These are phyloP conservation scores for Panagrolaimus sp. DNA, from an alignment of 1,140 invertebrate genomes.

Conservation along the genomic window DNA sequence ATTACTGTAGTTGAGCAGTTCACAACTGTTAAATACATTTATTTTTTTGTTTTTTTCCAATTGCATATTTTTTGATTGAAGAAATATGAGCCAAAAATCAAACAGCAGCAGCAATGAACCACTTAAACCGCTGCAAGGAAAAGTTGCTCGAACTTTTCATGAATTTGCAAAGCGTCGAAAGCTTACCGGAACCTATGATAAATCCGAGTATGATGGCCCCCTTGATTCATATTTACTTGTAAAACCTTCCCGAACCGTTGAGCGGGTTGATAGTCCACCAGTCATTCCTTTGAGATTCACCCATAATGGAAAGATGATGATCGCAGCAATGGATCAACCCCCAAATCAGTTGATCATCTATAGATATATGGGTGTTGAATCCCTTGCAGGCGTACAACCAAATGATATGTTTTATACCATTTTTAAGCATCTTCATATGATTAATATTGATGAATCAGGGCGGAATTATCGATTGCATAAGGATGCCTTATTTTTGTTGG, in stretches of 20 bases:
- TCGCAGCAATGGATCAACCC: slow-evolving; percentile 1
- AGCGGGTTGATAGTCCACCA: background rate
- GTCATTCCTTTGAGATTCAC: background rate
- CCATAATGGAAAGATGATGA: background rate
- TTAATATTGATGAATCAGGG: background rate
- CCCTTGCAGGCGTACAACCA: no score
- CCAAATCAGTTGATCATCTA: background rate
- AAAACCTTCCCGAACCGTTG: background rate
- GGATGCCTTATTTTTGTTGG: background rate
- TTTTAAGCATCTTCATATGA: no score
- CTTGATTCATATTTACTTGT: background rate
- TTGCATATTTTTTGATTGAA: no score
- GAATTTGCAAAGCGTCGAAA: background rate
- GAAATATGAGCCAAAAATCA: no score
- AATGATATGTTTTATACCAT: no score
- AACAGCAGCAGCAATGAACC: no score
- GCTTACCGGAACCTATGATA: background rate
- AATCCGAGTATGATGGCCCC: background rate
- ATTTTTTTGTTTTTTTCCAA: no score
- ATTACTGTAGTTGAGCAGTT: no score
- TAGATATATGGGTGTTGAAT: background rate
- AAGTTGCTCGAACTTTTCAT: no score
- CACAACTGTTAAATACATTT: no score
- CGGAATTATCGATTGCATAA: background rate
- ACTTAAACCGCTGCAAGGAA: no score